Evolutionary conservation across 2,888 invertebrate genomes (phyloP).

Genomic region (Chouioia cunea): DNA sequence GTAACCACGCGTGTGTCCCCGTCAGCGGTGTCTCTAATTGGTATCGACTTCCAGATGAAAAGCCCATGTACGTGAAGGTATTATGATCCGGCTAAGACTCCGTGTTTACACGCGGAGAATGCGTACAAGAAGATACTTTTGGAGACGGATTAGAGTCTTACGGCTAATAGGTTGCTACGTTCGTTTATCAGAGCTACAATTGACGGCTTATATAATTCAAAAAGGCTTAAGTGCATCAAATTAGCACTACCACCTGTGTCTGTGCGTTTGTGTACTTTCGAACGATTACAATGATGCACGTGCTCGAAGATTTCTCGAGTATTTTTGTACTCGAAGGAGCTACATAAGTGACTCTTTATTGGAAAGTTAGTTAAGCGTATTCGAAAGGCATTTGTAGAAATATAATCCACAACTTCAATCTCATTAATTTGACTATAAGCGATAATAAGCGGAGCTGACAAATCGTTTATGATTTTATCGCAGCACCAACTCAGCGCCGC

Average conservation of each 20-base stretch:
- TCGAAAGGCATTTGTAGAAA: too few relatives aligned
- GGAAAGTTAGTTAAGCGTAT: conserved; percentile 12
- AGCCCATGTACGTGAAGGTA: background rate
- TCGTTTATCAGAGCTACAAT: conserved; percentile 21
- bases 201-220: conserved; percentile 15
- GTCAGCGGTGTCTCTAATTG: conserved; percentile 34
- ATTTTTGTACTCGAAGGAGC: conserved; percentile 20
- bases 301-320: background rate
- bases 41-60: conserved; percentile 31
- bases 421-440: too few relatives aligned
- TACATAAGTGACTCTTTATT: conserved; percentile 19
- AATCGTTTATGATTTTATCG: too few relatives aligned
- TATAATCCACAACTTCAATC: too few relatives aligned
- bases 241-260: too few relatives aligned
- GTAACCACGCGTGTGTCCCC: conserved; percentile 20
- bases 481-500: too few relatives aligned
- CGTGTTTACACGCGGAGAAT: background rate
- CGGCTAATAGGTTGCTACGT: conserved; percentile 21
- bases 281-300: conserved; percentile 4
- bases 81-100: too few relatives aligned
- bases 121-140: background rate
- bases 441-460: too few relatives aligned
- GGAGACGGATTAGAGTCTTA: conserved; percentile 11
- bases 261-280: background rate
- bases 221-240: too few relatives aligned